Evolutionary conservation across 2,113 vertebrate species (phyloP), one percentile per base, ranked within the genome.

Genomic region (Dipodomys spectabilis): DNA sequence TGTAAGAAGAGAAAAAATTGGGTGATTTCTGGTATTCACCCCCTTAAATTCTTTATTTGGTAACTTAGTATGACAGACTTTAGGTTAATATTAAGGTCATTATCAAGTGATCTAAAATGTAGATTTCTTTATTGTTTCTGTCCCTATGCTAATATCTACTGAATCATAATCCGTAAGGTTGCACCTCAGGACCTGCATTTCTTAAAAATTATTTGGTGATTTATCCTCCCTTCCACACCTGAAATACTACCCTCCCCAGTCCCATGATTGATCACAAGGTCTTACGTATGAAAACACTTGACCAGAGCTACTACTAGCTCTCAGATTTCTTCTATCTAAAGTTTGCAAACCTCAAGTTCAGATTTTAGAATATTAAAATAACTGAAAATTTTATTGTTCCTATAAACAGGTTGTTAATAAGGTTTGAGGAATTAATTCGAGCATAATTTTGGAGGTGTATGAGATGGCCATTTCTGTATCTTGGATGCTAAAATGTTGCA

Each of bases 41-140:
- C 49, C 49, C 82, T 83, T 39, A 44, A 22, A 62, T 62, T 19
- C 60, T 62, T 62, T 83, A 75, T 94, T 94, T 95, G 83, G 25
- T 78, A 74, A 45, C n/a, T 78, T 25, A 15, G 5, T 74, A 3
- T 65, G 81, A 39, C 8, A 62, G 72, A 67, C 28, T 72, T 82
- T 65, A 80, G 30, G 9, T 83, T 8, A 75, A n/a, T 84, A 32
- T 4, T 60, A 49, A 53, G 32, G 49, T 87, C 53, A 12, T 87
- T 44, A 27, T 79, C 16, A 7, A 83, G 20, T 79, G 22, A 90
- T 96, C 74, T 23, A 25, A 82, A 72, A 90, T 78, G 30, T 12
- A n/a, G 2, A 23, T 87, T 86, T 95, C 57, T 62, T 78, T 44
- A 18, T 74, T 4, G 2, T 49, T 4, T 13, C 27, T 79, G 25